These are phyloP conservation scores for Ethmia dodecea DNA, from an alignment of 2,888 invertebrate species.

Conservation along the genomic window DNA sequence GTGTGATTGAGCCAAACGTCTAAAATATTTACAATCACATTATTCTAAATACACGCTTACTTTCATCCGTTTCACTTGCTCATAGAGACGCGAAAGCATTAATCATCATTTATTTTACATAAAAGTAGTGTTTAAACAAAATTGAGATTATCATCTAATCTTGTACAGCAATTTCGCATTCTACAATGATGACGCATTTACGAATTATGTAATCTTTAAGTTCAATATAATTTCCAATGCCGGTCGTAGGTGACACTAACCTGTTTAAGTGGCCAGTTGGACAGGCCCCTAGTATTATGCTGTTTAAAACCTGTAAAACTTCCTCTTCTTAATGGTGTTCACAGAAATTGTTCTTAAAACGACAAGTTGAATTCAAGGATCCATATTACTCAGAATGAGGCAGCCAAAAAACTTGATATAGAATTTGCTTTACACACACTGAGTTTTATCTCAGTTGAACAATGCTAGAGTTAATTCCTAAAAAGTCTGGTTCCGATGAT, in stretches of 20 bases:
- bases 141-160: slow-evolving; percentile 21
- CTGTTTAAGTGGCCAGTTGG: slow-evolving; percentile 34
- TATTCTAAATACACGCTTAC: no score
- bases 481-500: no score
- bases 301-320: slow-evolving; percentile 26
- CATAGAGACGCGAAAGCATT: no score
- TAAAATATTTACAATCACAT: no score
- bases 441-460: no score
- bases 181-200: slow-evolving; percentile 37
- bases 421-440: no score
- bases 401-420: no score
- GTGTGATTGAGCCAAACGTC: no score
- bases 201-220: slow-evolving; percentile 53
- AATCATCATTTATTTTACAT: slow-evolving; percentile 1
- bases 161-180: slow-evolving; percentile 29
- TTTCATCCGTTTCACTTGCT: no score
- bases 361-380: no score
- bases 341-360: background rate
- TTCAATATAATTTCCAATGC: slow-evolving; percentile 49
- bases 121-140: background rate
- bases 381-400: no score
- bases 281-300: slow-evolving; percentile 31
- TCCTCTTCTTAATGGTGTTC: slow-evolving; percentile 11
- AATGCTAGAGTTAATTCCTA: no score
- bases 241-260: slow-evolving; percentile 41